Evolutionary conservation across 2,797 vertebrate genomes (phyloP).

Genomic region (Sebastes steindachneri): DNA sequence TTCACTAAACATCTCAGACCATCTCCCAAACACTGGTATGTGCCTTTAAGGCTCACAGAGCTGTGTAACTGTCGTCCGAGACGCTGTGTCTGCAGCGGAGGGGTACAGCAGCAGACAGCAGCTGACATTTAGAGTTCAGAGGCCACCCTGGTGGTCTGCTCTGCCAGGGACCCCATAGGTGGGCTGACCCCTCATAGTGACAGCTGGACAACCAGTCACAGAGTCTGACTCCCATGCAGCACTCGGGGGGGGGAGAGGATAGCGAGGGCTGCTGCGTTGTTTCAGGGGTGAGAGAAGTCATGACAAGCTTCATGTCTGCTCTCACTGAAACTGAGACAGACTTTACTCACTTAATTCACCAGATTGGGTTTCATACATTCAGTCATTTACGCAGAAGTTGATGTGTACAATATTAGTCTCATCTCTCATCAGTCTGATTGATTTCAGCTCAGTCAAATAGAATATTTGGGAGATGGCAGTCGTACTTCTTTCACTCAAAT

Average conservation of each 20-base stretch:
- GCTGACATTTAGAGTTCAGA: slow-evolving; percentile 42
- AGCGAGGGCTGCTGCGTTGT: slow-evolving; percentile 5
- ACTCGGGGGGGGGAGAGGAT: not conserved
- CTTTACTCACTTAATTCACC: not conserved
- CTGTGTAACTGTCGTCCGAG: not conserved
- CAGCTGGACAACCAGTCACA: slow-evolving; percentile 53
- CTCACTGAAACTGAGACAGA: not conserved
- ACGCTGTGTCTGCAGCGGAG: slow-evolving; percentile 22
- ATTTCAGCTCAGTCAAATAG: not conserved
- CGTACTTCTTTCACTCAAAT: too few relatives aligned
- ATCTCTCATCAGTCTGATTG: too few relatives aligned
- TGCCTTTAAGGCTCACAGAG: not conserved
- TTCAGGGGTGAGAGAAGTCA: slow-evolving; percentile 21
- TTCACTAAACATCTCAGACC: too few relatives aligned
- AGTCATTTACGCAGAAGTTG: too few relatives aligned
- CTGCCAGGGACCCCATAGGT: slow-evolving; percentile 15
- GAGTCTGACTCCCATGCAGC: not conserved
- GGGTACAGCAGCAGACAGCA: slow-evolving; percentile 12
- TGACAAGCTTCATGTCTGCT: not conserved
- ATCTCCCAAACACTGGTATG: too few relatives aligned
- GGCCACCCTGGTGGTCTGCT: slow-evolving; percentile 17
- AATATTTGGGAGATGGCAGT: not conserved
- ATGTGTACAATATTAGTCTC: too few relatives aligned
- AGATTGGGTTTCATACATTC: not conserved
- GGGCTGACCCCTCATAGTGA: slow-evolving; percentile 38